A percentile compares a stretch with the other conserved stretches of the same genome.
These are phyloP conservation scores for Acleris literana DNA, from an alignment of 2,888 invertebrate genomes.

Conservation along the genomic window DNA sequence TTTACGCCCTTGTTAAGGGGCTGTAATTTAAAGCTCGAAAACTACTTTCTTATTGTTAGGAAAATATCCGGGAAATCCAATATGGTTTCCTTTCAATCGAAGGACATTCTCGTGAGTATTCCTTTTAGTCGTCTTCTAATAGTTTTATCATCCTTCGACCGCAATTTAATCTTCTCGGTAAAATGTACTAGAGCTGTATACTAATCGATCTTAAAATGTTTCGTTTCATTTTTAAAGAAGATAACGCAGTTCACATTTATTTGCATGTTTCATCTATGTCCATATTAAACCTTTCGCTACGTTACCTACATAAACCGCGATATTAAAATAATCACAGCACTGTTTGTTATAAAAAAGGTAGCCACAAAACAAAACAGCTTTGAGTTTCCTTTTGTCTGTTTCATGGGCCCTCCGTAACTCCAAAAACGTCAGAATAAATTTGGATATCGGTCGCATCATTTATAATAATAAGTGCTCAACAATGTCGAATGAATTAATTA, in stretches of 20 bases:
- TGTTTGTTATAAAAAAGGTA: no score
- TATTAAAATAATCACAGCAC: no score
- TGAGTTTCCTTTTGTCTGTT: no score
- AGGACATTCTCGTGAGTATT: constrained; percentile 8
- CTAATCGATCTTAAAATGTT: background rate
- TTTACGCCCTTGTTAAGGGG: background rate
- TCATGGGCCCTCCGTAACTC: no score
- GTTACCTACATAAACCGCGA: no score
- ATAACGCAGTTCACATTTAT: background rate
- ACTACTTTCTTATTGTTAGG: background rate
- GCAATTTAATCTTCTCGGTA: constrained; percentile 1
- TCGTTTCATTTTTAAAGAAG: background rate
- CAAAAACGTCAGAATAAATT: no score
- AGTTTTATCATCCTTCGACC: background rate
- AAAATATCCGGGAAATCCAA: constrained; percentile 3
- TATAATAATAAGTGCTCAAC: no score
- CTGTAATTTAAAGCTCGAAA: constrained; percentile 10
- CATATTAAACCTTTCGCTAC: no score
- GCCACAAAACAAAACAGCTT: no score
- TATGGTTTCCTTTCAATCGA: background rate
- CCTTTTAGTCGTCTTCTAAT: constrained; percentile 1
- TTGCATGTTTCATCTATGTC: background rate
- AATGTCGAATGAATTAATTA: no score
- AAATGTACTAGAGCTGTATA: background rate
- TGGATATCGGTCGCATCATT: no score